Conservation (phyloP, 2,888 invertebrate genomes). For the Sinodicranocentrus sp. region DNA sequence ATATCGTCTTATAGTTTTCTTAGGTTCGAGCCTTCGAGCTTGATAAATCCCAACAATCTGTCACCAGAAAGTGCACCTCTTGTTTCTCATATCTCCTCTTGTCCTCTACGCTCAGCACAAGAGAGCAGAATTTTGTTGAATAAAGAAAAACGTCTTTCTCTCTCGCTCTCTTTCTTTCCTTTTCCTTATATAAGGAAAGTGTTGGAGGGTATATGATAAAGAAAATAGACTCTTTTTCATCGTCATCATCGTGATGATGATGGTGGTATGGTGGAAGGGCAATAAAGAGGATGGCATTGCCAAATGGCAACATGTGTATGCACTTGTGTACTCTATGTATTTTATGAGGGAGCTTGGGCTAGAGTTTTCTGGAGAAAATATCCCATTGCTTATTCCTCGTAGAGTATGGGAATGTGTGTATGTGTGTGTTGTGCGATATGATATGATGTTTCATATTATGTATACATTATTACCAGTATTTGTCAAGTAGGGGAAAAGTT, state of each 20-base stretch:
- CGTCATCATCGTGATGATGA: not conserved
- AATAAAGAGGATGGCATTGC: slow-evolving; percentile 23
- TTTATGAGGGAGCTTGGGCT: not conserved
- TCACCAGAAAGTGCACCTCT: slow-evolving; percentile 75
- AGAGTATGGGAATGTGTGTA: no score
- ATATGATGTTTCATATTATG: not conserved
- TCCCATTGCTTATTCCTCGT: not conserved
- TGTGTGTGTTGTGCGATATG: not conserved
- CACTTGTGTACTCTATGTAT: slow-evolving; percentile 10
- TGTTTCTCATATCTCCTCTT: slow-evolving; percentile 73
- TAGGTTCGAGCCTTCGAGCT: slow-evolving; percentile 25
- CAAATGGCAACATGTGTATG: slow-evolving; percentile 25
- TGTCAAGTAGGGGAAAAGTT: slow-evolving; percentile 2
- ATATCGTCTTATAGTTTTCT: not conserved
- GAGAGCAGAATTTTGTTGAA: not conserved
- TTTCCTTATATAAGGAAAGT: not conserved
- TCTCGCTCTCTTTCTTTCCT: not conserved
- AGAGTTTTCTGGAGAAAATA: not conserved
- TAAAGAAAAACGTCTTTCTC: not conserved
- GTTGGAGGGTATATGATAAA: not conserved
- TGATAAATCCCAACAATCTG: slow-evolving; percentile 76
- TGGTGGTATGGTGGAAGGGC: not conserved
- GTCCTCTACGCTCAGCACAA: not conserved
- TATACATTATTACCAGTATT: slow-evolving; percentile 10
- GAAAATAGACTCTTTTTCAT: slow-evolving; percentile 29